Evolutionary conservation across 2,113 vertebrate genomes (phyloP), one percentile per base, ranked within the genome.

Genomic region (Syrmaticus mikado): DNA sequence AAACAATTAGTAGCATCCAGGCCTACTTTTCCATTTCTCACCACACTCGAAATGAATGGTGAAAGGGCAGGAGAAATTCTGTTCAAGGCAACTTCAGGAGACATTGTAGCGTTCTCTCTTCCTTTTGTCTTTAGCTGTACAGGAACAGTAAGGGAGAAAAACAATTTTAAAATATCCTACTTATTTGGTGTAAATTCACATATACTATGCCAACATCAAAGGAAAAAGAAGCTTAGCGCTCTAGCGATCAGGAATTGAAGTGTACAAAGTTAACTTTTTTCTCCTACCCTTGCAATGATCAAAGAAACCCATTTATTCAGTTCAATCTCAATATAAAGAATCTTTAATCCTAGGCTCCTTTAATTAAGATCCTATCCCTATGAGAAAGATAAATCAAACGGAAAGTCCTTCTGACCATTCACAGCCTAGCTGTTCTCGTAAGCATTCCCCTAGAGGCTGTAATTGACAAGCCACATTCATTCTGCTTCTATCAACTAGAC

Each of bases 1-100:
- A 99, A 98, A 96, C 98, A 99, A 96, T 98, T 99, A 6, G 99
- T 99, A 77, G 99, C 98, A 97, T 99, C 99, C 86, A 99, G 97
- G 71, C 99, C 99, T 45, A 99, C 99, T 53, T 98, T 98, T 57
- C 99, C 99, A 93, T 99, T 99, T 75, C 98, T 98, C 92, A 99
- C 98, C 87, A 99, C 98, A 7, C 98, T 99, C 96, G 98, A 99
- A 94, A 99, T 98, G 92, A 99, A 97, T 10, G 99, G 99, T 2
- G 99, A 98, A 64, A 99, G 97, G 11, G 99, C 98, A 9, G 99
- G 98, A 87, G 99, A 99, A 93, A 99, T 99, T 90, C 98, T 98
- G 97, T 99, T 98, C 97, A 99, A 97, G 48, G 99, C 98, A 85
- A 99, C 98, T 96, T 99, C 99, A 84, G 99, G 99, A 80, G 99